Percentiles rank a stretch among this genome's conserved stretches.
Conservation (phyloP, 2,888 invertebrate genomes). For the Pegoplata infirma region DNA sequence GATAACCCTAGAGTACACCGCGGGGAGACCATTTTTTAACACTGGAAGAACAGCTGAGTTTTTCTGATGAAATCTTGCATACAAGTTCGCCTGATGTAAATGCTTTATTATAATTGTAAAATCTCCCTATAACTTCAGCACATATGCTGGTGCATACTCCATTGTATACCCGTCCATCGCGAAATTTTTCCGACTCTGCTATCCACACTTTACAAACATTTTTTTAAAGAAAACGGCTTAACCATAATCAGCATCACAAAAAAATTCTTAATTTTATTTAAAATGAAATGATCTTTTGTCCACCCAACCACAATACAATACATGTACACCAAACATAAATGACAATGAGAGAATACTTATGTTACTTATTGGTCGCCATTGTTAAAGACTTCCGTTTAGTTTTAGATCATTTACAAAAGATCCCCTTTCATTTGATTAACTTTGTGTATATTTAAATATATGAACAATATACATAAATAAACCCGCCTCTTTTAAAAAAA, state of each 20-base stretch:
- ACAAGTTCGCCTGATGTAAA: too few relatives aligned
- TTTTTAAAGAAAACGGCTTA: conserved; percentile 16
- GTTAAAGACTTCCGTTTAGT: conserved; percentile 56
- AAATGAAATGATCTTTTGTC: conserved; percentile 3
- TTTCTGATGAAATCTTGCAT: too few relatives aligned
- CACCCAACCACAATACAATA: conserved; percentile 15
- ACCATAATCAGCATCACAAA: not conserved
- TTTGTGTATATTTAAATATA: conserved; percentile 1
- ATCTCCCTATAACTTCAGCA: too few relatives aligned
- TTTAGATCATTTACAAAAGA: conserved; percentile 21
- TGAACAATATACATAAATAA: conserved; percentile 52
- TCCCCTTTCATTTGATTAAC: conserved; percentile 46
- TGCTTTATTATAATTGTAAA: too few relatives aligned
- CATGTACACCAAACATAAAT: conserved; percentile 6
- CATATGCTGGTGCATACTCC: too few relatives aligned
- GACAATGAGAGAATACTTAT: conserved; percentile 18
- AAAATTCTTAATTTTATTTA: not conserved
- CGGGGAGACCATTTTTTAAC: too few relatives aligned
- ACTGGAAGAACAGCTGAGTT: too few relatives aligned
- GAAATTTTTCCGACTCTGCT: too few relatives aligned
- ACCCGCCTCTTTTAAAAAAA: conserved; percentile 45
- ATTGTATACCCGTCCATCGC: too few relatives aligned
- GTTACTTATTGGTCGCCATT: conserved; percentile 48
- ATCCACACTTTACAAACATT: too few relatives aligned
- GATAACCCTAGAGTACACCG: too few relatives aligned